Conservation (phyloP, 2,113 vertebrate genomes). For the Odontophorus gujanensis region DNA sequence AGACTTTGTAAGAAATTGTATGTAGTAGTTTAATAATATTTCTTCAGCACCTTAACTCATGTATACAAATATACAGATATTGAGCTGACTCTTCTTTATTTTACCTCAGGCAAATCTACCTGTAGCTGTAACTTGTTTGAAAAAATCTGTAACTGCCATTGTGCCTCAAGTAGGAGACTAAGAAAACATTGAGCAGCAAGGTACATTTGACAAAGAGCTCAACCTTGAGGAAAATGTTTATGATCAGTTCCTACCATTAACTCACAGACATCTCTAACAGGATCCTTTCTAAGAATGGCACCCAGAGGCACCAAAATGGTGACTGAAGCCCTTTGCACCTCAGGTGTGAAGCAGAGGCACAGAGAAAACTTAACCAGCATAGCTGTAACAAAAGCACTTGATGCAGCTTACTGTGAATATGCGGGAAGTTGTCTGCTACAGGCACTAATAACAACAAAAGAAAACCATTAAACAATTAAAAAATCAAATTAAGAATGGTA, state of each 20-base stretch:
- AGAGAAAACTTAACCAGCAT: not conserved
- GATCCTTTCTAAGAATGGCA: not conserved
- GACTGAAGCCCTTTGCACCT: not conserved
- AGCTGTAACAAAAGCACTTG: not conserved
- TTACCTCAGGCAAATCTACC: not conserved
- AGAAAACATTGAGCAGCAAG: not conserved
- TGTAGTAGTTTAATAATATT: not conserved
- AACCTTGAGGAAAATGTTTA: not conserved
- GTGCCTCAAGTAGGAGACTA: not conserved
- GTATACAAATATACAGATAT: not conserved
- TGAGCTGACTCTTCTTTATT: not conserved
- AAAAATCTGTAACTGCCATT: not conserved
- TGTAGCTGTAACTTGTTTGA: not conserved
- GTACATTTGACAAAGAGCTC: not conserved
- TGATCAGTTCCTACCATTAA: not conserved
- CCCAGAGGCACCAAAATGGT: not conserved
- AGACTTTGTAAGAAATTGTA: accelerated
- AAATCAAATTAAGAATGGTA: not conserved
- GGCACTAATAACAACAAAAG: not conserved
- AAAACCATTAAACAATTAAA: not conserved
- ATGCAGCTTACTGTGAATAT: accelerated
- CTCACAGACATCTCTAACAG: not conserved
- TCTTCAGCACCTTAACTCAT: not conserved
- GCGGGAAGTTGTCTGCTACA: not conserved
- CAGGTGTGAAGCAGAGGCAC: not conserved